phyloP scores from a whole-genome alignment of 1,140 invertebrate genomes.

The Solenopsis invicta region DNA sequence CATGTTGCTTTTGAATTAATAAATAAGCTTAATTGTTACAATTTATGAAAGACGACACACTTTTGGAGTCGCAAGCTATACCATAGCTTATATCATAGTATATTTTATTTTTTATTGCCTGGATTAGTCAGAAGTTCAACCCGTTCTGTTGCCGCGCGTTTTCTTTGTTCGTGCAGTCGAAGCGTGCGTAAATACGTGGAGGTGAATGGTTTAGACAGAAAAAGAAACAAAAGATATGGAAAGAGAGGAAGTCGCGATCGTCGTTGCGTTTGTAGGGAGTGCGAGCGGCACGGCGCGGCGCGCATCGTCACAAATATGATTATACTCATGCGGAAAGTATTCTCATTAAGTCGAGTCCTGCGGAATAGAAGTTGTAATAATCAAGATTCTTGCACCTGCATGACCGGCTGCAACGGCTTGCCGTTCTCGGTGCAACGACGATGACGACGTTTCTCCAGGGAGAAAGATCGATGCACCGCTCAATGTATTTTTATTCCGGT shows the following conservation, averaged over 20 bases:
- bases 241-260: constrained; percentile 21
- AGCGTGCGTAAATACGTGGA: neutral
- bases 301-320: constrained; percentile 37
- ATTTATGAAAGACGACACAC: neutral
- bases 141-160: neutral
- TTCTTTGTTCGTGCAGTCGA: constrained; percentile 21
- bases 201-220: neutral
- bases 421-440: constrained; percentile 12
- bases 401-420: constrained; percentile 27
- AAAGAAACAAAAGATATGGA: neutral
- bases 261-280: constrained; percentile 10
- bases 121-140: neutral
- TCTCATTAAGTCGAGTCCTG: constrained; percentile 49
- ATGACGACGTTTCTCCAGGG: constrained; percentile 1
- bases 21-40: neutral
- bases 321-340: constrained; percentile 33
- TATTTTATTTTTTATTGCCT: constrained; percentile 29
- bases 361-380: constrained; percentile 57
- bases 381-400: constrained; percentile 59
- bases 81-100: neutral
- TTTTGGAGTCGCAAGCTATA: neutral
- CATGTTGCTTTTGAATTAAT: neutral
- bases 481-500: constrained; percentile 10
- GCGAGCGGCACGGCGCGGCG: neutral
- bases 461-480: constrained; percentile 28